Evolutionary conservation across 2,797 vertebrate genomes (phyloP).

Genomic region (Trachops cirrhosus): DNA sequence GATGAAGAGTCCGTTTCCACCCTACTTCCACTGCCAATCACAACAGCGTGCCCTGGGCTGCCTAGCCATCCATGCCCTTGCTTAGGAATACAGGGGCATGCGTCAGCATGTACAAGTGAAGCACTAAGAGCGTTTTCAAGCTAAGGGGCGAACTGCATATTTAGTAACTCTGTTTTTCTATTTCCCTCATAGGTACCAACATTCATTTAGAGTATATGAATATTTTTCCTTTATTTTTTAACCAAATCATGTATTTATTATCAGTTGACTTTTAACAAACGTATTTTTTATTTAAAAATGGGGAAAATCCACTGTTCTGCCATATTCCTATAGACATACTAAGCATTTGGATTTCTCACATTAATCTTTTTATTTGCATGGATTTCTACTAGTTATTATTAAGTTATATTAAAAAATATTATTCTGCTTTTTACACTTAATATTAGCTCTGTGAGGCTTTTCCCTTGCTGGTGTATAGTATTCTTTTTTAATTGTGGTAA

Average conservation of each 20-base stretch:
- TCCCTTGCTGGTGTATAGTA: neutral
- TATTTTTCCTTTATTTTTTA: neutral
- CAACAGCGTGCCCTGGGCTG: neutral
- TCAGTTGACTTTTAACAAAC: neutral
- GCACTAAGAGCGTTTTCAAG: neutral
- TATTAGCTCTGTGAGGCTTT: neutral
- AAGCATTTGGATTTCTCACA: neutral
- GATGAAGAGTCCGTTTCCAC: neutral
- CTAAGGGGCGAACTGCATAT: neutral
- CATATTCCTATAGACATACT: neutral
- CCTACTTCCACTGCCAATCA: neutral
- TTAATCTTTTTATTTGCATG: neutral
- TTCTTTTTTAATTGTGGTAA: neutral
- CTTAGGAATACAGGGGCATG: neutral
- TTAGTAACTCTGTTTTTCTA: neutral
- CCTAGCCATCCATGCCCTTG: fast-evolving
- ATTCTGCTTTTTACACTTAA: neutral
- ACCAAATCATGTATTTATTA: neutral
- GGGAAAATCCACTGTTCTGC: neutral
- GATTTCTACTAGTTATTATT: neutral
- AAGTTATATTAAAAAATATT: neutral
- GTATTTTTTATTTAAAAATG: neutral
- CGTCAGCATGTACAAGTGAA: neutral
- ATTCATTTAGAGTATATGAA: neutral
- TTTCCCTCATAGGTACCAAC: neutral